Conservation (phyloP, 2,113 vertebrate genomes). For the Paratilapia polleni region DNA sequence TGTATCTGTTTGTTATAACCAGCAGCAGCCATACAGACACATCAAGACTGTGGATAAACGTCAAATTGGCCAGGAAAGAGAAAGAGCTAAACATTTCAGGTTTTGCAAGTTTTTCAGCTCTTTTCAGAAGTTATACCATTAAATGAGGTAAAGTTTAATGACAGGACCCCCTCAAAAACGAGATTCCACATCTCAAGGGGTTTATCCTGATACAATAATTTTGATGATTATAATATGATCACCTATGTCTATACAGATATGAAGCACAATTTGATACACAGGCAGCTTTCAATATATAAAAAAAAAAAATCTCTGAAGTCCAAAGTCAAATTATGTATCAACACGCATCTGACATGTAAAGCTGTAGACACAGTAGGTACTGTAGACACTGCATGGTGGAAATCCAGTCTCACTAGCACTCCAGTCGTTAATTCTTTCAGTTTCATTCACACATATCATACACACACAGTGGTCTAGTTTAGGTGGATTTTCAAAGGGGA, state of each 20-base stretch:
- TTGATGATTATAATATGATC: no score
- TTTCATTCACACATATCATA: neutral
- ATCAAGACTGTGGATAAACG: neutral
- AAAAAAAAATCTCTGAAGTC: neutral
- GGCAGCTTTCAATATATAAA: neutral
- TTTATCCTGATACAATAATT: no score
- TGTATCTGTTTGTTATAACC: neutral
- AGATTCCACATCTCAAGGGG: no score
- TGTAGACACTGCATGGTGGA: neutral
- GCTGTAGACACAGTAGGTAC: neutral
- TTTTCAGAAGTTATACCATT: neutral
- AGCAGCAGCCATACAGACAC: neutral
- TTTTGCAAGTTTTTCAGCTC: no score
- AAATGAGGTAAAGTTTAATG: neutral
- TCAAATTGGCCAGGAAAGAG: neutral
- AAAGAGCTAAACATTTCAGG: neutral
- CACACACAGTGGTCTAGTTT: slow-evolving; percentile 11
- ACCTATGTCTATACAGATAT: neutral
- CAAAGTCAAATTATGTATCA: neutral
- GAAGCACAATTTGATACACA: neutral
- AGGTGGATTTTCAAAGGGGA: slow-evolving; percentile 48
- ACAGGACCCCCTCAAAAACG: no score
- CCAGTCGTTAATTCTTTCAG: slow-evolving; percentile 40
- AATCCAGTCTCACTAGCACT: slow-evolving; percentile 14
- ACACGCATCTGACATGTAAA: neutral